phyloP scores from a whole-genome alignment of 2,888 invertebrate species.

The Vesta saturnalis region DNA sequence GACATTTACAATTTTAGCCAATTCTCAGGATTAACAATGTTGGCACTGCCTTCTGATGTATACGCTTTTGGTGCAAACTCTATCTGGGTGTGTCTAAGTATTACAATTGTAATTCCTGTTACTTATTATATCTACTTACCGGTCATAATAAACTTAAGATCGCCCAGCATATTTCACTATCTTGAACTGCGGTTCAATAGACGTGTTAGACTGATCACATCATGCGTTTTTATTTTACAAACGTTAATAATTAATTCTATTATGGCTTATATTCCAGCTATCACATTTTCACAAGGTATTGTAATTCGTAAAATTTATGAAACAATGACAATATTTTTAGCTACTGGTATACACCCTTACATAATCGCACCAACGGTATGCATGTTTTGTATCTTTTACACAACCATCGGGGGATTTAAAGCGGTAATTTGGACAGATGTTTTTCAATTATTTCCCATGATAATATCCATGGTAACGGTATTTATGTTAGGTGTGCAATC shows the following conservation, averaged over 20 bases:
- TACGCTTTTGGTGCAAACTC: constrained; percentile 78
- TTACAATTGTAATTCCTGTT: constrained; percentile 39
- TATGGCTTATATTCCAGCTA: constrained; percentile 71
- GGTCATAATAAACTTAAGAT: constrained; percentile 67
- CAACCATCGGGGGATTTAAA: constrained; percentile 73
- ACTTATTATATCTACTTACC: constrained; percentile 47
- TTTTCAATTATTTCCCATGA: constrained; percentile 67
- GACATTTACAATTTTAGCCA: constrained; percentile 65
- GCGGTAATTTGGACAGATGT: constrained; percentile 73
- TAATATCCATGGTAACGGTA: constrained; percentile 65
- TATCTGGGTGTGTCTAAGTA: constrained; percentile 54
- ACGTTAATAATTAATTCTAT: constrained; percentile 68
- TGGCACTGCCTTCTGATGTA: constrained; percentile 79
- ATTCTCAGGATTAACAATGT: constrained; percentile 76
- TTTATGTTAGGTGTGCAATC: constrained; percentile 67
- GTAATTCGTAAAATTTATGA: neutral
- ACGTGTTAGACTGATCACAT: constrained; percentile 66
- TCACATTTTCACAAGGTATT: constrained; percentile 71
- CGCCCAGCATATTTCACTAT: constrained; percentile 72
- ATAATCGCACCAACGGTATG: constrained; percentile 74
- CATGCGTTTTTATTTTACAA: constrained; percentile 66
- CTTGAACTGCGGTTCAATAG: constrained; percentile 69
- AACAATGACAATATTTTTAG: constrained; percentile 59
- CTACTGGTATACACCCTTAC: constrained; percentile 73
- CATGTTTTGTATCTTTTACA: constrained; percentile 77